Evolutionary conservation across 2,797 vertebrate species (phyloP).

Genomic region (Sylvia borin): DNA sequence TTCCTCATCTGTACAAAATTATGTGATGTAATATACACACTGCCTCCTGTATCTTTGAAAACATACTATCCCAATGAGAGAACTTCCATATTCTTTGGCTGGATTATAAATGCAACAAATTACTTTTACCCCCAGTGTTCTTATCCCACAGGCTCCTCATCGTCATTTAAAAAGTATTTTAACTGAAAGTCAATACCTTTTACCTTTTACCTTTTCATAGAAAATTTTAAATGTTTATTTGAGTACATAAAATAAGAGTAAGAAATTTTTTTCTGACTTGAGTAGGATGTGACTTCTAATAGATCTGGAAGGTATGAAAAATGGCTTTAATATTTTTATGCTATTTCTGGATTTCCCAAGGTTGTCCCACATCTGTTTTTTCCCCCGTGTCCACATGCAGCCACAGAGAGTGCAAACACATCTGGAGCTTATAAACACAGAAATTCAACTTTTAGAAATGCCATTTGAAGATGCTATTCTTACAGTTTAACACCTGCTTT

Average conservation of each 20-base stretch:
- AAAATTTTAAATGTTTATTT: background rate
- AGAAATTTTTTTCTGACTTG: background rate
- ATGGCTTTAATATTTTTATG: background rate
- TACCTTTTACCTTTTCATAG: background rate
- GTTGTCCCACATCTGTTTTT: background rate
- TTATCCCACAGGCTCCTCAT: background rate
- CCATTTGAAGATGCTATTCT: background rate
- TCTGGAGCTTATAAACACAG: background rate
- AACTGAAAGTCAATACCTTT: background rate
- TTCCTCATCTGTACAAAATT: background rate
- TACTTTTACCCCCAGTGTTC: background rate
- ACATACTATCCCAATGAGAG: background rate
- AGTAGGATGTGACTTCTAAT: background rate
- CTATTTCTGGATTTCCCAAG: background rate
- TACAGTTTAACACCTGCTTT: background rate
- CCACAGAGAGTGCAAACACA: background rate
- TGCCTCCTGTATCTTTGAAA: background rate
- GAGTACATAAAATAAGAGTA: background rate
- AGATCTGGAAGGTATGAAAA: background rate
- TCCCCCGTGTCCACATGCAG: fast-evolving
- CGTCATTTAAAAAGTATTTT: background rate
- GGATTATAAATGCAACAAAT: background rate
- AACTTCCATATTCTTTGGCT: background rate
- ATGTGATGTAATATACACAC: background rate
- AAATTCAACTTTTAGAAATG: background rate